Conservation (phyloP, 92 coral and sea anemone genomes). For the Blastomussa wellsi region DNA sequence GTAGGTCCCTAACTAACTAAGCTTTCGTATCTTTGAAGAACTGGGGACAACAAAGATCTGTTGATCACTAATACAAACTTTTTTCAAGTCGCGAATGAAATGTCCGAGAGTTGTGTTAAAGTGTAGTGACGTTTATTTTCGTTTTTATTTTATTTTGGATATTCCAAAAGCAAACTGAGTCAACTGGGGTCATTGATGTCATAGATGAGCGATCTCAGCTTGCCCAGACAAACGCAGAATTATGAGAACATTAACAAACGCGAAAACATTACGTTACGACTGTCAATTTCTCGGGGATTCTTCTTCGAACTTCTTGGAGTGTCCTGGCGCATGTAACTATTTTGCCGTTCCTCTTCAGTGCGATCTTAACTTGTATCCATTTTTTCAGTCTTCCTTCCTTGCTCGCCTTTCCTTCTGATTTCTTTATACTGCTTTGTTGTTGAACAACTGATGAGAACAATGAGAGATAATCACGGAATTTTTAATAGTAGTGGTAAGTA, state of each 20-base stretch:
- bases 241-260: background rate
- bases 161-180: background rate
- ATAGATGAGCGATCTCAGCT: background rate
- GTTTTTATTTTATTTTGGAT: background rate
- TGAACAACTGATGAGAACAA: slow-evolving; percentile 2
- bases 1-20: too few relatives aligned
- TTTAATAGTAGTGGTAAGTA: too few relatives aligned
- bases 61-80: too few relatives aligned
- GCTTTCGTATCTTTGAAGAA: too few relatives aligned
- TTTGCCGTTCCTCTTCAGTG: background rate
- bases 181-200: background rate
- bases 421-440: slow-evolving; percentile 19
- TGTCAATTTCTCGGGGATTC: background rate
- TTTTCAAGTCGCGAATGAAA: too few relatives aligned
- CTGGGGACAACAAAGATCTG: too few relatives aligned
- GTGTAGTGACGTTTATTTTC: background rate
- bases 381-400: slow-evolving; percentile 25
- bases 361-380: slow-evolving; percentile 35
- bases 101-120: too few relatives aligned
- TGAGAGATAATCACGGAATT: too few relatives aligned
- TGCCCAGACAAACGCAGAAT: background rate
- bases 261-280: background rate
- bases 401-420: slow-evolving; percentile 13
- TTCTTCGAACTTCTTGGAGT: background rate
- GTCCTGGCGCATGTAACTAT: background rate